Base-by-base conservation (phyloP, 2,888 invertebrate species). In the Alviniconcha strummeri region DNA sequence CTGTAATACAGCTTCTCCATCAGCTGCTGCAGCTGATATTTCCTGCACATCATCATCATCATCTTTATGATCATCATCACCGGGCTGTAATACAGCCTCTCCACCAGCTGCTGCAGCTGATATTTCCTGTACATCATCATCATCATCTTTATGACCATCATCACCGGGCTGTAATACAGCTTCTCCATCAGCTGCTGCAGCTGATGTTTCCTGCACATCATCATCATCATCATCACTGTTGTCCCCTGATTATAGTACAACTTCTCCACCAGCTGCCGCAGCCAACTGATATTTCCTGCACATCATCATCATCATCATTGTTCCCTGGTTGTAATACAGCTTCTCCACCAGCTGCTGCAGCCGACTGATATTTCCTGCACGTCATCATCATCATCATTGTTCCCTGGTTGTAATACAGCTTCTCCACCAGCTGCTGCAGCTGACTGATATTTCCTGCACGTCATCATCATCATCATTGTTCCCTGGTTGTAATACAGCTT, bases 1-100 rank as follows among this genome's bases (percentile, higher is more conserved):
- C 89, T 90, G 85, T 88, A 87, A 69, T 88, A 87, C 15, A 88
- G 84, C n/a, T 85, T 88, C 75, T 88, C 87, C 17, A 89, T 86
- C 54, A 88, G 84, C 5, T 86, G 83, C 36, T 87, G 88, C 75
- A 91, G 83, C 13, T 85, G 52, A 85, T 84, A 52, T 87, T 83
- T 67, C 83, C 86, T 88, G 84, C 6, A 36, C 36, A 36, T 36
- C 36, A 36, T 36, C 36, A 36, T 36, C 36, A 36, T 36, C 36
- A 36, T n/a, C n/a, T n/a, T n/a, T n/a, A n/a, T n/a, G n/a, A n/a
- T 36, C 36, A 36, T 36, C 36, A 36, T 36, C 36, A 0, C 36
- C 36, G 0, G 36, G 36, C 3, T 36, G 36, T 36, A 36, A 36
- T 36, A 36, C 36, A 36, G 36, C 36, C 3, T 36, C 36, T 36